Base-by-base conservation (phyloP, 2,797 vertebrate species). In the Mormyrus proboscirostris region DNA sequence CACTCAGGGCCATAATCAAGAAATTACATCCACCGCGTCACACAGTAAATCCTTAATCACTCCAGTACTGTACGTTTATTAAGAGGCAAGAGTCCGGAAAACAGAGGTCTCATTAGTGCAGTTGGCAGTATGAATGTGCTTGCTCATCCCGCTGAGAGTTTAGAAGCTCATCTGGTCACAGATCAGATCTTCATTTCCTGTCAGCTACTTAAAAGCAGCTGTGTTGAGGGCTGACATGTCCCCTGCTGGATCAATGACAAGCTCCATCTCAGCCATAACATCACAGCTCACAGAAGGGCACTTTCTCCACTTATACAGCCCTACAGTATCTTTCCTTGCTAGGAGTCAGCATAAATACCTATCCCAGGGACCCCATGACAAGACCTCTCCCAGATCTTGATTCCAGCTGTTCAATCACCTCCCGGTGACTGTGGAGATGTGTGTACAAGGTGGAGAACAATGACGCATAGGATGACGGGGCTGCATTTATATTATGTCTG, bases 401-500 rank as follows among this genome's bases (percentile, higher is more conserved):
- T 14, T 9, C 38, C 73, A 83, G 38, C 19, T 49, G 3, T 19
- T 22, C 38, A 44, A n/a, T 47, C 8, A 83, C 44, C n/a, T 19
- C 76, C 76, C 41, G 14, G 33, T 44, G 14, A 10, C 44, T 22
- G 44, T 51, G 44, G 41, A 49, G 82, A 84, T 49, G 44, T 84
- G 82, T 73, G 69, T 22, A 10, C 82, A 84, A 84, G 82, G 82
- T 22, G 7, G 49, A 22, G 44, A 44, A 22, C 16, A 47, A 22
- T 41, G 49, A 25, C 38, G 19, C 88, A 44, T 16, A 22, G 1
- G 9, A 38, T 41, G 51, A 82, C n/a, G n/a, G 38, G 73, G 88
- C 25, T 14, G 76, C 29, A 33, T 53, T 82, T 88, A 33, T 79
- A 49, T 88, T 88, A 55, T 83, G 88, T 55, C 76, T 88, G 16